These are phyloP conservation scores for Coptodon rendalli DNA, from an alignment of 2,113 vertebrate species.

Conservation along the genomic window DNA sequence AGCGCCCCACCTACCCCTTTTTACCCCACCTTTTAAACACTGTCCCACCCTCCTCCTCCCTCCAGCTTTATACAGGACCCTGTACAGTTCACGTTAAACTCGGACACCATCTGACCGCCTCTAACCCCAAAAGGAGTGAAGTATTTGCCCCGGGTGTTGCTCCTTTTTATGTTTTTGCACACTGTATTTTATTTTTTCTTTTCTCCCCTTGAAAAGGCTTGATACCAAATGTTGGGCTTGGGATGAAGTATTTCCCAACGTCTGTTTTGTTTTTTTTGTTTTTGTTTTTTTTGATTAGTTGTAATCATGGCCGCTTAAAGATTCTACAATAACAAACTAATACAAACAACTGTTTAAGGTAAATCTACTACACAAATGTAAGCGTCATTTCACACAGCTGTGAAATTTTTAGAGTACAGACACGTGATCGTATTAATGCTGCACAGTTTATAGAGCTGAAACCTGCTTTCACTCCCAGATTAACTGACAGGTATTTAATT, in stretches of 20 bases:
- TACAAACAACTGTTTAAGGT: not conserved
- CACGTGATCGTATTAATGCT: not conserved
- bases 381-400: not conserved
- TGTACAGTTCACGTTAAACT: constrained; percentile 40
- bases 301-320: not conserved
- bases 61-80: constrained; percentile 27
- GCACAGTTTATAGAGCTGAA: not conserved
- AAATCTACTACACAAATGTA: not conserved
- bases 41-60: not conserved
- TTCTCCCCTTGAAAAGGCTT: not conserved
- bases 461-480: not conserved
- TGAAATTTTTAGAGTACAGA: constrained; percentile 4
- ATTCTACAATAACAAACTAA: not conserved
- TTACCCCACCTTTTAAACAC: constrained; percentile 16
- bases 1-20: constrained; percentile 73
- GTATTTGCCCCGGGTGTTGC: constrained; percentile 63
- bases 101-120: not conserved
- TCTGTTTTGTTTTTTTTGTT: not conserved
- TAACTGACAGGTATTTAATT: not conserved
- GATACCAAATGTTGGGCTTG: constrained; percentile 39
- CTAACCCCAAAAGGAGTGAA: constrained; percentile 78
- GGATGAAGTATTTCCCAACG: not conserved
- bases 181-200: not conserved
- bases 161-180: constrained; percentile 38
- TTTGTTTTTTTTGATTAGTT: not conserved